Percentiles rank a stretch among this genome's conserved stretches.
Evolutionary conservation across 2,797 vertebrate genomes (phyloP).

Genomic region (Sternotherus odoratus): DNA sequence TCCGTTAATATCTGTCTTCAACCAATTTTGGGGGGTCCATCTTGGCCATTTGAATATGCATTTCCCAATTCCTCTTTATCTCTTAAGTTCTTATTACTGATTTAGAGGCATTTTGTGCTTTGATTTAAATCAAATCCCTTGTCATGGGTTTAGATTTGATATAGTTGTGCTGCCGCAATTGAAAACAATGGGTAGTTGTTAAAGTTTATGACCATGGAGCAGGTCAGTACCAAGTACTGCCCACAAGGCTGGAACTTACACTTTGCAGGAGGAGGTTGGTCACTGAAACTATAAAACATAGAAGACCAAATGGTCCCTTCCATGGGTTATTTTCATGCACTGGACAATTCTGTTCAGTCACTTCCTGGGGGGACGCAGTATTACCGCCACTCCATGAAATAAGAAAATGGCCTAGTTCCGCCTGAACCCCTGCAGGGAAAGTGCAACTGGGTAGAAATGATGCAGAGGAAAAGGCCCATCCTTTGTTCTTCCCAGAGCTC

Average conservation of each 20-base stretch:
- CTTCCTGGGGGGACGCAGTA: background rate
- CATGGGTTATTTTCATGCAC: accelerated
- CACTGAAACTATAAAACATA: background rate
- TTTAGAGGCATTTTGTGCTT: background rate
- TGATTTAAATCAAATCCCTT: background rate
- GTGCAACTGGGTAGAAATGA: background rate
- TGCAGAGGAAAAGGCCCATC: background rate
- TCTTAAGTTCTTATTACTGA: accelerated
- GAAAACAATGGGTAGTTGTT: accelerated
- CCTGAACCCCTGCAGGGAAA: background rate
- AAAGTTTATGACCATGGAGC: background rate
- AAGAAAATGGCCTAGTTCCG: accelerated
- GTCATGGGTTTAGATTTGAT: background rate
- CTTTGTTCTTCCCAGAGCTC: constrained; percentile 14
- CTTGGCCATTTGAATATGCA: accelerated
- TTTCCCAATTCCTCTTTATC: background rate
- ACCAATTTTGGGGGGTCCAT: background rate
- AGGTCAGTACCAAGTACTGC: background rate
- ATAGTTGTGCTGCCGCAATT: background rate
- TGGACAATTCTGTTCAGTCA: background rate
- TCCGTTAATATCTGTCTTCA: accelerated
- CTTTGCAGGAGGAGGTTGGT: background rate
- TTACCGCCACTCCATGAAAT: background rate
- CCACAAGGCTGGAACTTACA: background rate
- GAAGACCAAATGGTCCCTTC: background rate